Conservation (phyloP, 2,797 vertebrate genomes). For the Cossypha dichroa region DNA sequence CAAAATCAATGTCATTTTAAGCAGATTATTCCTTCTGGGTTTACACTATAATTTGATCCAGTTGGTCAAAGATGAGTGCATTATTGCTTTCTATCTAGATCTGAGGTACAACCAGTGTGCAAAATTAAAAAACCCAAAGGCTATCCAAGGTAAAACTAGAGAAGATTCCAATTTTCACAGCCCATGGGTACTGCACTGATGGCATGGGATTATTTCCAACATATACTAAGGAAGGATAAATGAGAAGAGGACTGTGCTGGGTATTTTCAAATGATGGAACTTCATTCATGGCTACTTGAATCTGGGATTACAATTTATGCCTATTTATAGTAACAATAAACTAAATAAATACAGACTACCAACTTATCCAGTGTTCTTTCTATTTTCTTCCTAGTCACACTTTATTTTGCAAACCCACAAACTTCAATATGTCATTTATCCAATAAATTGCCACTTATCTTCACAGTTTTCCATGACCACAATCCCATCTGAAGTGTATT, state of each 20-base stretch:
- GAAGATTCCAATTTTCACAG: background rate
- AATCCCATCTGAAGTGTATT: background rate
- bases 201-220: background rate
- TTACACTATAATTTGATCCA: constrained; percentile 55
- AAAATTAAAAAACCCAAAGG: background rate
- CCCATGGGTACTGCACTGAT: background rate
- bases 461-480: constrained; percentile 3
- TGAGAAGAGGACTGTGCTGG: background rate
- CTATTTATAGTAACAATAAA: background rate
- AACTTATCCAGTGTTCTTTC: background rate
- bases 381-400: background rate
- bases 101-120: background rate
- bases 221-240: background rate
- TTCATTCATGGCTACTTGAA: background rate
- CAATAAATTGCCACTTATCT: background rate
- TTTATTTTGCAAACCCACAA: background rate
- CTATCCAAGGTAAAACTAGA: background rate
- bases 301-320: background rate
- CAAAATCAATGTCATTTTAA: constrained; percentile 64
- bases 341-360: background rate
- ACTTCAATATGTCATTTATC: constrained; percentile 1
- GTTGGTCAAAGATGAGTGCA: constrained; percentile 41
- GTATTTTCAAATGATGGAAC: background rate
- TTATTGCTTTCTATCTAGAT: constrained; percentile 2
- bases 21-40: constrained; percentile 53